phyloP scores from a whole-genome alignment of 2,113 vertebrate species.

The Pangasianodon hypophthalmus region DNA sequence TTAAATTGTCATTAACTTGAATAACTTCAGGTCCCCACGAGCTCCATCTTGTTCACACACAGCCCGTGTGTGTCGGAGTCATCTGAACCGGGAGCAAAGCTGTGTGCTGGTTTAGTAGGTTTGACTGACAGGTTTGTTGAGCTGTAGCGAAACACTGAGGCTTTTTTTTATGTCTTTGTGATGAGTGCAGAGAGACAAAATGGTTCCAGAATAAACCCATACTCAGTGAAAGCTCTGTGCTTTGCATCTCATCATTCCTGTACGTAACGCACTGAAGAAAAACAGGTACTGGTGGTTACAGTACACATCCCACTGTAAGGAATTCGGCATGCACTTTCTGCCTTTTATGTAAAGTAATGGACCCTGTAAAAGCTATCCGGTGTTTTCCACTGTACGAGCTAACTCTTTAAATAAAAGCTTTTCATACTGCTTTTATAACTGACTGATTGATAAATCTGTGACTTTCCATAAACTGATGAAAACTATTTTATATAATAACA shows the following conservation, averaged over 20 bases:
- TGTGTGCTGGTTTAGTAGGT: not conserved
- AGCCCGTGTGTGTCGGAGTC: not conserved
- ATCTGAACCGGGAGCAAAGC: not conserved
- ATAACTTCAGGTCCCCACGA: not conserved
- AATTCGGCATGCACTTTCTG: not conserved
- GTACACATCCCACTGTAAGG: not conserved
- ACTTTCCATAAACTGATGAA: not conserved
- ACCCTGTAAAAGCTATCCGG: not conserved
- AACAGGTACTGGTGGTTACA: not conserved
- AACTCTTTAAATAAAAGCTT: not conserved
- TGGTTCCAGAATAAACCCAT: constrained; percentile 4
- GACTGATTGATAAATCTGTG: not conserved
- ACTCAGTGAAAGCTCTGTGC: not conserved
- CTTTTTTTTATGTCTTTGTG: not conserved
- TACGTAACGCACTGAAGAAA: not conserved
- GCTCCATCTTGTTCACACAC: not conserved
- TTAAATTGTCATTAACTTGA: not conserved
- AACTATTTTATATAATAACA: not conserved
- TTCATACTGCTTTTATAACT: not conserved
- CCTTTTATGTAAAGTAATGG: constrained; percentile 6
- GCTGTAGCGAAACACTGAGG: not conserved
- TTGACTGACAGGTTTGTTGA: constrained; percentile 18
- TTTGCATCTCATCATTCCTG: not conserved
- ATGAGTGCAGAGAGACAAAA: not conserved
- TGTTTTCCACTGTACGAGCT: not conserved